Base-by-base conservation (phyloP, 2,888 invertebrate species). In the Pimpla rufipes region DNA sequence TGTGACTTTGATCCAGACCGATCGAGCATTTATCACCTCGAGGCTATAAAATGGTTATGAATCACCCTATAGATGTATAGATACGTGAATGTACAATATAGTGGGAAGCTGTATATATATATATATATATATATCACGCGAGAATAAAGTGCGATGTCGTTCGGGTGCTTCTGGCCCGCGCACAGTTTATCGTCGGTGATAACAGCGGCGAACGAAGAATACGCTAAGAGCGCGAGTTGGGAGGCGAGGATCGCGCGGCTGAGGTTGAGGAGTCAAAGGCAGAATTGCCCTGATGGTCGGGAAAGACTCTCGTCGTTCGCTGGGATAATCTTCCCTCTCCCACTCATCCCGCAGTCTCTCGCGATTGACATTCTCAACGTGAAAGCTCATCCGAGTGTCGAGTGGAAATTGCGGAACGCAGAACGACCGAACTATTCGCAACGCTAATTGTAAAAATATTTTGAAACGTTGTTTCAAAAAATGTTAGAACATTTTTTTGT, bases 71-170 rank as follows among this genome's bases (percentile, higher is more conserved):
- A 64, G 1, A 47, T 57, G 13, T 57, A 8, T 52, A 18, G 7
- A 21, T 52, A 11, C 6, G 29, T 35, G 35, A 29, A 50, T 55
- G 40, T 71, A 55, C 29, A n/a, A 10, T 52, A 21, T 11, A 40
- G 35, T 40, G 16, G 67, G 42, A 67, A 50, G 16, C 29, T 29
- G 45, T 10, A 29, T 40, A 55, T 29, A n/a, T n/a, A n/a, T n/a
- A n/a, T n/a, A n/a, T n/a, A n/a, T n/a, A 10, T 52, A 76, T 55
- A 67, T 35, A 45, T 42, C n/a, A 29, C 8, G 75, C 64, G 57
- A 23, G 68, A 74, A 78, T 81, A 78, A 81, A 84, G 67, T 83
- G 62, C 74, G 45, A 73, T 67, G 70, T 66, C 76, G 75, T 76
- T 79, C 40, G 52, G 70, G 47, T 45, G 35, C 59, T 64, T 68